A percentile compares a stretch with the other conserved stretches of the same genome.
phyloP scores from a whole-genome alignment of 2,888 invertebrate genomes.

The Vanessa cardui region DNA sequence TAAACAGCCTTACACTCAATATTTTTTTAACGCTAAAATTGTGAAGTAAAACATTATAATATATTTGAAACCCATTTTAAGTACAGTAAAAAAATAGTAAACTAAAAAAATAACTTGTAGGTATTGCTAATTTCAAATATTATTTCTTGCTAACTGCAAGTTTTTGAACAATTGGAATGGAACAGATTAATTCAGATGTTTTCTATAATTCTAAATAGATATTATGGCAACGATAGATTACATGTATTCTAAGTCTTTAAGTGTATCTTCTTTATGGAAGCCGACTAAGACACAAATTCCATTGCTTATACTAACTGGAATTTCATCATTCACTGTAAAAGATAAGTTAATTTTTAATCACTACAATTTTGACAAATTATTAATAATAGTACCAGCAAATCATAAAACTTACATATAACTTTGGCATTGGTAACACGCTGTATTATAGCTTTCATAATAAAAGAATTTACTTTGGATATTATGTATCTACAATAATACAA shows the following conservation, averaged over 20 bases:
- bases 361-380: not conserved
- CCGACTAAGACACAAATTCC: constrained; percentile 31
- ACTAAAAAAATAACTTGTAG: no score
- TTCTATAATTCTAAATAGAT: not conserved
- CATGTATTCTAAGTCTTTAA: constrained; percentile 33
- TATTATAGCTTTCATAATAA: constrained; percentile 26
- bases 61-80: no score
- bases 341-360: not conserved
- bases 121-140: no score
- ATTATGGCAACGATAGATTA: constrained; percentile 14
- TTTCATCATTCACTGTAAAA: constrained; percentile 28
- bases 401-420: constrained; percentile 22
- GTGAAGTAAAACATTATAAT: constrained; percentile 5
- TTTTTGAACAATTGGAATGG: no score
- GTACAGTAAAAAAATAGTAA: no score
- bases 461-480: not conserved
- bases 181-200: not conserved
- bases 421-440: constrained; percentile 24
- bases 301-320: constrained; percentile 22
- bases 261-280: constrained; percentile 31
- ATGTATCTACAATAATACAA: no score
- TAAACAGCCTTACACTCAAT: constrained; percentile 90
- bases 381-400: not conserved
- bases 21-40: constrained; percentile 88
- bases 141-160: no score